Evolutionary conservation across 2,797 vertebrate genomes (phyloP), one percentile per base, ranked within the genome.

Genomic region (Astyanax mexicanus): DNA sequence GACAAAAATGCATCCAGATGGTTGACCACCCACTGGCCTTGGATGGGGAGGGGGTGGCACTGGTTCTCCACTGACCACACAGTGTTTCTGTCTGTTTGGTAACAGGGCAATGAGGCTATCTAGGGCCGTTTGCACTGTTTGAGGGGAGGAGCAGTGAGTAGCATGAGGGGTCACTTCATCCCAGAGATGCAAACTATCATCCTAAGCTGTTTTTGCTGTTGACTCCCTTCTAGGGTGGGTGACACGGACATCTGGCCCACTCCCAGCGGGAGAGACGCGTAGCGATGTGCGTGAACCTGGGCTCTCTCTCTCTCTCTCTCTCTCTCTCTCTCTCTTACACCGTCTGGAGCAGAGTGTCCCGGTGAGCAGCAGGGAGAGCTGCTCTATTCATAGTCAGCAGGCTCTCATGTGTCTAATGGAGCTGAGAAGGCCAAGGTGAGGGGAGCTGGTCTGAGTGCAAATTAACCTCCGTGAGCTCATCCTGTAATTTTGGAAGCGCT

Each of bases 361-460:
- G 60, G 68, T 40, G 75, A 82, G 73, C 67, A 8, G 68, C 65
- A 77, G 35, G 60, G 64, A 68, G 45, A n/a, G 17, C 67, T 45
- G 73, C 45, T 64, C 80, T 74, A 78, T 79, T 75, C 67, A 79
- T 78, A 79, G 74, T 45, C 60, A 52, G 54, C 55, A 72, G 71
- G 60, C 72, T 84, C 74, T 83, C 69, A 42, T 80, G 77, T 74
- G 78, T 72, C 75, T 80, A 81, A 84, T 54, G 69, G 60, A 83
- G 72, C 70, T 71, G 57, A 75, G 65, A 77, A 78, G 69, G 51
- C 72, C 25, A 74, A 75, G 61, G 60, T 32, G 57, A 77, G 58
- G 72, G 70, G 76, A 75, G 23, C 70, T 66, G 35, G 74, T 70
- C 32, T 40, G 44, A 64, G 74, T 72, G 69, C 57, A 73, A 80